Percentiles rank a stretch among this genome's conserved stretches.
Conservation (phyloP, 2,797 vertebrate species). For the Rhynchotus rufescens region DNA sequence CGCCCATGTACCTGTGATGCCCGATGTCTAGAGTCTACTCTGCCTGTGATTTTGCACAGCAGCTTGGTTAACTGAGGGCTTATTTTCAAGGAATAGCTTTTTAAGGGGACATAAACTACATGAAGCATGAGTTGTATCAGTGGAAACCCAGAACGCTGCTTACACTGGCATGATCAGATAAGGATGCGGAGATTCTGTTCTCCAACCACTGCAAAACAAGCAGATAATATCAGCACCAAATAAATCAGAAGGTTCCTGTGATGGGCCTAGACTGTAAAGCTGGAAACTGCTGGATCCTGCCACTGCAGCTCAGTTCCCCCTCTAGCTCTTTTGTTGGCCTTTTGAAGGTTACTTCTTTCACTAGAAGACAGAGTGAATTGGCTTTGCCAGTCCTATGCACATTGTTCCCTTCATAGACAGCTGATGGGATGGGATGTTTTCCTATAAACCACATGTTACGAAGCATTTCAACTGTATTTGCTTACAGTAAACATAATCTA, state of each 20-base stretch:
- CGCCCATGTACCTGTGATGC: neutral
- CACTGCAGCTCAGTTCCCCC: neutral
- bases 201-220: neutral
- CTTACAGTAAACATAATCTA: neutral
- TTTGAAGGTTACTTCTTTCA: neutral
- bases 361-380: neutral
- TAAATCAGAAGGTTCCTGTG: neutral
- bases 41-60: neutral
- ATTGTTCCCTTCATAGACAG: neutral
- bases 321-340: neutral
- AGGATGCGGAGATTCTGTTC: neutral
- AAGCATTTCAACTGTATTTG: constrained; percentile 8
- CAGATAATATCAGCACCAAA: neutral
- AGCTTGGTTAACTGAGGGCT: neutral
- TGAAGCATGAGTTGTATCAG: neutral
- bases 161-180: neutral
- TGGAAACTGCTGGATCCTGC: neutral
- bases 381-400: neutral
- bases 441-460: neutral
- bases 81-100: neutral
- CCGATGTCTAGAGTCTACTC: neutral
- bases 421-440: neutral
- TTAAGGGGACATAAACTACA: neutral
- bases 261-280: neutral
- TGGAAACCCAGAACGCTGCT: neutral